Evolutionary conservation across 2,888 invertebrate species (phyloP).

Genomic region (Dryobotodes eremita): DNA sequence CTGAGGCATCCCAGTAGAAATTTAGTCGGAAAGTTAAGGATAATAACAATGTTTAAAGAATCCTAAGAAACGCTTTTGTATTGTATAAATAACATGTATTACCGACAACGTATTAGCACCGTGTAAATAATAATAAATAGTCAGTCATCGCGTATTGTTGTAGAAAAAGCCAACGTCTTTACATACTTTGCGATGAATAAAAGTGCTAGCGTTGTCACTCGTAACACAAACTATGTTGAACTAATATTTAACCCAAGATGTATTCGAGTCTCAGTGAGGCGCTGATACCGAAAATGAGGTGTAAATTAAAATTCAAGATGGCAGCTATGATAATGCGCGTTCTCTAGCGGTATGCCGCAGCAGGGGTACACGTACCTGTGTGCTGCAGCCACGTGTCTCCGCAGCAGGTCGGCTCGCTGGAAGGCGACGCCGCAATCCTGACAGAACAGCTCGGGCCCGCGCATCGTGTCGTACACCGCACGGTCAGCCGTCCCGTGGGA

Average conservation of each 20-base stretch:
- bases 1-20: too few species aligned
- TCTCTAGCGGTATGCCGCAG: not conserved
- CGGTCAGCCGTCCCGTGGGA: constrained; percentile 67
- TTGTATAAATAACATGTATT: not conserved
- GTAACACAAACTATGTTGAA: too few species aligned
- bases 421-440: constrained; percentile 95
- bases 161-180: not conserved
- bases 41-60: too few species aligned
- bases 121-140: too few species aligned
- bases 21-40: too few species aligned
- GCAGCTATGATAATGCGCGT: not conserved
- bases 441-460: constrained; percentile 91
- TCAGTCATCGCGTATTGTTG: not conserved
- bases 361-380: constrained; percentile 78
- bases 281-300: not conserved
- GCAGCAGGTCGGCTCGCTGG: constrained; percentile 94
- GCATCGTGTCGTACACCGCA: constrained; percentile 76
- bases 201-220: too few species aligned
- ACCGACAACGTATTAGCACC: not conserved
- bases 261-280: too few species aligned
- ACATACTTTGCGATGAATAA: not conserved
- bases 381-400: constrained; percentile 92
- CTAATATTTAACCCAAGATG: too few species aligned
- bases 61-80: too few species aligned
- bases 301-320: not conserved